A percentile compares a stretch with the other conserved stretches of the same genome.
Evolutionary conservation across 2,797 vertebrate genomes (phyloP).

Genomic region (Jordanella pulchra): DNA sequence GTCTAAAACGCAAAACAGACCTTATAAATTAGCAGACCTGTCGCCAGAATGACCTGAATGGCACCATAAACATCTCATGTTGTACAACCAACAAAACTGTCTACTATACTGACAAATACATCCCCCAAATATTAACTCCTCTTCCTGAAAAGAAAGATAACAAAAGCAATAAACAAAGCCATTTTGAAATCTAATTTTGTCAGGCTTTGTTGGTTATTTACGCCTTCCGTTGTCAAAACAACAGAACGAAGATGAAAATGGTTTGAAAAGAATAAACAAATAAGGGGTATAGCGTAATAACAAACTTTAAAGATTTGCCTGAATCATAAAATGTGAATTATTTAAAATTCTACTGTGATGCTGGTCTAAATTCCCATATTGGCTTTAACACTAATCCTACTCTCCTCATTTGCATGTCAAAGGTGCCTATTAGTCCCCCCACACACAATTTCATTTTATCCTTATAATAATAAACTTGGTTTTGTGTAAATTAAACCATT

Average conservation of each 20-base stretch:
- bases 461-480: background rate
- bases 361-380: constrained; percentile 26
- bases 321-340: background rate
- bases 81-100: constrained; percentile 10
- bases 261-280: constrained; percentile 29
- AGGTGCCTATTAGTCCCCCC: background rate
- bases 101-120: constrained; percentile 1
- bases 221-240: constrained; percentile 26
- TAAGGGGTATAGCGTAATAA: constrained; percentile 5
- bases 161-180: constrained; percentile 23
- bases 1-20: constrained; percentile 25
- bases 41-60: constrained; percentile 44
- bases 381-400: background rate
- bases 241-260: constrained; percentile 45
- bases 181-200: constrained; percentile 34
- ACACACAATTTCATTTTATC: background rate
- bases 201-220: constrained; percentile 30
- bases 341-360: constrained; percentile 12
- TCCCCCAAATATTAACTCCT: constrained; percentile 20
- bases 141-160: constrained; percentile 6
- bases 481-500: background rate
- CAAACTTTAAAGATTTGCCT: background rate
- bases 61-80: constrained; percentile 42
- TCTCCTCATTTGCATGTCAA: background rate
- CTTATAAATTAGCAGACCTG: constrained; percentile 37